These are phyloP conservation scores for Atopsyche davidsoni DNA, from an alignment of 1,140 invertebrate genomes.

Conservation along the genomic window DNA sequence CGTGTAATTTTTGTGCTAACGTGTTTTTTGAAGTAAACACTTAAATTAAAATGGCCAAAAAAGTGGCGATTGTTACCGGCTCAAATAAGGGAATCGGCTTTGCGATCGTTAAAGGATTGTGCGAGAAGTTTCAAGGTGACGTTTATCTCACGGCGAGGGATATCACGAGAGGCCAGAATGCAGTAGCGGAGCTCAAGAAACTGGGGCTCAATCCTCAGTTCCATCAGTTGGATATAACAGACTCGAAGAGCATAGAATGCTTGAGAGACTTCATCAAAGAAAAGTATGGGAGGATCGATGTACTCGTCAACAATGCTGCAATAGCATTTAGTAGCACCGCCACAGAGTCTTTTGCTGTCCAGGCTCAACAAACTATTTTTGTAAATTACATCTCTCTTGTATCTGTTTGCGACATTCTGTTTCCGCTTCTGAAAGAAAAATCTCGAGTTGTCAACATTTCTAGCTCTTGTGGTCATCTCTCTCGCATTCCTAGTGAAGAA, in stretches of 20 bases:
- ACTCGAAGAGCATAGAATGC: conserved; percentile 50
- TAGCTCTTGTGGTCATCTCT: conserved; percentile 58
- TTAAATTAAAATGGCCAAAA: conserved; percentile 16
- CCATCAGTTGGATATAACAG: conserved; percentile 63
- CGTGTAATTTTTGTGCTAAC: too few relatives aligned
- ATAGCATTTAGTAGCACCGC: conserved; percentile 62
- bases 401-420: conserved; percentile 58
- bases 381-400: conserved; percentile 65
- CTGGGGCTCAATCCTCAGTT: conserved; percentile 51
- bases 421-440: conserved; percentile 60
- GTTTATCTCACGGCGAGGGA: conserved; percentile 61
- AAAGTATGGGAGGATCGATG: conserved; percentile 67
- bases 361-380: conserved; percentile 62
- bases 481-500: conserved; percentile 47
- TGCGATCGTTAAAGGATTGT: conserved; percentile 61
- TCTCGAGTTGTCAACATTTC: conserved; percentile 70
- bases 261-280: conserved; percentile 56
- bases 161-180: conserved; percentile 48
- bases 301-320: conserved; percentile 80
- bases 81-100: conserved; percentile 72
- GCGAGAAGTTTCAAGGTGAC: conserved; percentile 52
- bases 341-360: conserved; percentile 56
- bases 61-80: conserved; percentile 57
- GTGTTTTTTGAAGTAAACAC: too few relatives aligned
- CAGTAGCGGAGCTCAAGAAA: conserved; percentile 51